Evolutionary conservation across 2,113 vertebrate species (phyloP).

Genomic region (Cyprinodon variegatus): DNA sequence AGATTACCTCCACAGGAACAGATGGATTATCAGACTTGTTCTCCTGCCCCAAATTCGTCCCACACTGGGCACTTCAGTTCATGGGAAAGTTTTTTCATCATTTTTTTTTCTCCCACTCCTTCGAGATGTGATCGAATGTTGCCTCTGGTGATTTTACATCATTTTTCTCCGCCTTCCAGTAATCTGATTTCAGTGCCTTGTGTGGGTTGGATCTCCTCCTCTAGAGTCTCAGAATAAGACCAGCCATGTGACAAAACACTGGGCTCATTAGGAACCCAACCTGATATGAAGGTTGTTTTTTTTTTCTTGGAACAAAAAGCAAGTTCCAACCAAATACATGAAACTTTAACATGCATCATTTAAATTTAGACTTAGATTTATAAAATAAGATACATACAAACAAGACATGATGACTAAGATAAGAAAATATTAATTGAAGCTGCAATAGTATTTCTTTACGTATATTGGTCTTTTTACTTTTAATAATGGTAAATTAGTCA

Average conservation of each 20-base stretch:
- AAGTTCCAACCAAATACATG: slow-evolving; percentile 19
- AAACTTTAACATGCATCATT: slow-evolving; percentile 7
- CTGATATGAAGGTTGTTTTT: slow-evolving; percentile 48
- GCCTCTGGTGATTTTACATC: slow-evolving; percentile 80
- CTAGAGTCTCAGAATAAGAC: slow-evolving; percentile 56
- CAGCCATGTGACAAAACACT: slow-evolving; percentile 69
- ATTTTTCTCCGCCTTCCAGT: slow-evolving; percentile 75
- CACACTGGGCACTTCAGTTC: slow-evolving; percentile 34
- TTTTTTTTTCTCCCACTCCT: background rate
- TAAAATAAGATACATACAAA: background rate
- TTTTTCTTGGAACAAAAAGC: slow-evolving; percentile 9
- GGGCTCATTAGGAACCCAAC: slow-evolving; percentile 57
- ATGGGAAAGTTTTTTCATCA: slow-evolving; percentile 24
- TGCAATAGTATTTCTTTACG: background rate
- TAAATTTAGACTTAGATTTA: background rate
- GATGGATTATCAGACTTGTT: slow-evolving; percentile 17
- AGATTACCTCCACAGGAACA: slow-evolving; percentile 15
- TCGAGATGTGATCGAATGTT: slow-evolving; percentile 63
- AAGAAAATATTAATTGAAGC: background rate
- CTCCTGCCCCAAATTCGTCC: slow-evolving; percentile 1
- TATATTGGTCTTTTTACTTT: background rate
- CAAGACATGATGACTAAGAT: background rate
- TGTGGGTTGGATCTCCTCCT: slow-evolving; percentile 58
- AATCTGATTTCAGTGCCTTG: slow-evolving; percentile 74
- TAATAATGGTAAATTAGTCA: background rate